Percentiles rank a stretch among this genome's conserved stretches.
Conservation (phyloP, 2,113 vertebrate genomes). For the Pycnonotus jocosus region DNA sequence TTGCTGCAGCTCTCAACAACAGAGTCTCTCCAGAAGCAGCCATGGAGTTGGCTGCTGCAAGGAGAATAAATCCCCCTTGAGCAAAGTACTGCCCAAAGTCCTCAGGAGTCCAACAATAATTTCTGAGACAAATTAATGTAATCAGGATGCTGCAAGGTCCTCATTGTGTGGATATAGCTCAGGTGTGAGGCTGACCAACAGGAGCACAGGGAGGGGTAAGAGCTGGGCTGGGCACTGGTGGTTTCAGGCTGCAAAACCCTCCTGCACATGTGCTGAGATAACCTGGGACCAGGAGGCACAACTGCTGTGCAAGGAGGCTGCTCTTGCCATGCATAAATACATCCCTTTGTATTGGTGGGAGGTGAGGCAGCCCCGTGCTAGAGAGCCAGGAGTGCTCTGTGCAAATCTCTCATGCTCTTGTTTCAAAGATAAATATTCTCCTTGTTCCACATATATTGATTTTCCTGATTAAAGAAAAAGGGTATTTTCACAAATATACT, state of each 20-base stretch:
- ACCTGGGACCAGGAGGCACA: neutral
- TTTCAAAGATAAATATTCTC: neutral
- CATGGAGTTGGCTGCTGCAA: constrained; percentile 16
- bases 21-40: constrained; percentile 15
- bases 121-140: neutral
- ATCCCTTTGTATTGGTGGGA: neutral
- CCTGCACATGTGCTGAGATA: neutral
- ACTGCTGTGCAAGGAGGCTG: neutral
- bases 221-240: neutral
- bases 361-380: neutral
- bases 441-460: neutral
- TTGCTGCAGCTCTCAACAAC: constrained; percentile 21
- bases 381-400: neutral
- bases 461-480: neutral
- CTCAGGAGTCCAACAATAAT: neutral
- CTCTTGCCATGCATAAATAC: neutral
- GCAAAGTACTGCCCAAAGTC: neutral
- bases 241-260: neutral
- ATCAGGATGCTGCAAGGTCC: neutral
- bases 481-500: neutral
- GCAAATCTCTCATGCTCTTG: neutral
- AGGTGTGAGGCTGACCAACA: neutral
- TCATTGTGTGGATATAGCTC: accelerated
- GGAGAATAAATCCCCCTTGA: constrained; percentile 28
- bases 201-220: neutral